Percentiles rank a stretch among this genome's conserved stretches.
Evolutionary conservation across 2,113 vertebrate genomes (phyloP).

Genomic region (Petrocephalus zakoni): DNA sequence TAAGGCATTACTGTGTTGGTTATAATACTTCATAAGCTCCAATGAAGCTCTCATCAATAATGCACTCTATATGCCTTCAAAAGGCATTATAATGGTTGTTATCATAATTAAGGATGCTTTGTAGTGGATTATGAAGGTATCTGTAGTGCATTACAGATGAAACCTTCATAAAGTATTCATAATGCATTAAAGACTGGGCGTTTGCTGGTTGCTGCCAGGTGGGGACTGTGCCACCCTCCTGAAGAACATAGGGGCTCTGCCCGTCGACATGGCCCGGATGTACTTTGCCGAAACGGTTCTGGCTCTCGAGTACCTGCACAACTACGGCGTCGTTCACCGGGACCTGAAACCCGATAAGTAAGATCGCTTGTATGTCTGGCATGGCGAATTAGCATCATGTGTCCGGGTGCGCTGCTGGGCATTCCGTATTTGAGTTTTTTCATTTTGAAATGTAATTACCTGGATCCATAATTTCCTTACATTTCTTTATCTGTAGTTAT

Average conservation of each 20-base stretch:
- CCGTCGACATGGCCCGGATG: constrained; percentile 90
- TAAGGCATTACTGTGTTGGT: too few species aligned
- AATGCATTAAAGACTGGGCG: background rate
- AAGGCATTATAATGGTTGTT: background rate
- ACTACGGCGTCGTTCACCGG: constrained; percentile 89
- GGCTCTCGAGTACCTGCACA: constrained; percentile 74
- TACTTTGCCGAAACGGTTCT: constrained; percentile 93
- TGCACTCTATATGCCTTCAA: too few species aligned
- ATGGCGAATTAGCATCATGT: background rate
- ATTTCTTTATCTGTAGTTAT: constrained; percentile 7
- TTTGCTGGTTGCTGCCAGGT: constrained; percentile 51
- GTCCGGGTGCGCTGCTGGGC: background rate
- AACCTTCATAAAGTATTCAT: background rate
- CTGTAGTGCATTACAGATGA: background rate
- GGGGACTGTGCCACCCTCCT: constrained; percentile 85
- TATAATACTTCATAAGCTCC: background rate
- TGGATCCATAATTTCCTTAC: background rate
- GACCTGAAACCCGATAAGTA: constrained; percentile 98
- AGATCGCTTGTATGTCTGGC: constrained; percentile 21
- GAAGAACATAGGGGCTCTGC: constrained; percentile 90
- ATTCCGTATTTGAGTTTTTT: background rate
- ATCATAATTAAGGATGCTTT: background rate
- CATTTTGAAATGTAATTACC: background rate
- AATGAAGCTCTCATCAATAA: background rate
- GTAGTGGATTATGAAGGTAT: background rate